Evolutionary conservation across 2,888 invertebrate species (phyloP).

Genomic region (Griposia aprilina): DNA sequence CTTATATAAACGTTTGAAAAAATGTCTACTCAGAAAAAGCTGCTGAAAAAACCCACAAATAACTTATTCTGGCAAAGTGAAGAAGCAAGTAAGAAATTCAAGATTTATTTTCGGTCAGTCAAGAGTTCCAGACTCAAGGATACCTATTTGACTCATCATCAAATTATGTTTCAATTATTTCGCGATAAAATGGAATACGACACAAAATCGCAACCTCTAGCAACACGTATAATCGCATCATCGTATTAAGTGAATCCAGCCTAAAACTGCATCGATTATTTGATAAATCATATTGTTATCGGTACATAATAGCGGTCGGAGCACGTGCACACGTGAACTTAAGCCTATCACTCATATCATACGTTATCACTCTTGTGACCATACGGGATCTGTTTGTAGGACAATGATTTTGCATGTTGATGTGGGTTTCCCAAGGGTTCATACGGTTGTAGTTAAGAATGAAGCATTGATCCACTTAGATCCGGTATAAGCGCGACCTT

Average conservation of each 20-base stretch:
- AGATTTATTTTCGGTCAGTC: background rate
- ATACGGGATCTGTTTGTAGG: conserved; percentile 31
- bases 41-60: background rate
- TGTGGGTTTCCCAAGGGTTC: background rate
- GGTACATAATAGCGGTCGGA: conserved; percentile 70
- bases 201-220: background rate
- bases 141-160: background rate
- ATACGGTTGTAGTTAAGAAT: background rate
- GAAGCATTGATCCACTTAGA: background rate
- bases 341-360: conserved; percentile 65
- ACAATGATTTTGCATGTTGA: conserved; percentile 21
- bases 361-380: conserved; percentile 59
- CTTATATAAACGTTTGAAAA: background rate
- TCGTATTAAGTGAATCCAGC: conserved; percentile 52
- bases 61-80: background rate
- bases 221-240: background rate
- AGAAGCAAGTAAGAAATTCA: background rate
- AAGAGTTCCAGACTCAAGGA: background rate
- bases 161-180: background rate
- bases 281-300: conserved; percentile 83
- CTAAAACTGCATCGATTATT: conserved; percentile 84
- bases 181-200: background rate
- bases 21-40: background rate
- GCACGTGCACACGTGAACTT: conserved; percentile 76
- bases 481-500: background rate